Evolutionary conservation across 2,113 vertebrate species (phyloP), one percentile per base, ranked within the genome.

Genomic region (Chloebia gouldiae): DNA sequence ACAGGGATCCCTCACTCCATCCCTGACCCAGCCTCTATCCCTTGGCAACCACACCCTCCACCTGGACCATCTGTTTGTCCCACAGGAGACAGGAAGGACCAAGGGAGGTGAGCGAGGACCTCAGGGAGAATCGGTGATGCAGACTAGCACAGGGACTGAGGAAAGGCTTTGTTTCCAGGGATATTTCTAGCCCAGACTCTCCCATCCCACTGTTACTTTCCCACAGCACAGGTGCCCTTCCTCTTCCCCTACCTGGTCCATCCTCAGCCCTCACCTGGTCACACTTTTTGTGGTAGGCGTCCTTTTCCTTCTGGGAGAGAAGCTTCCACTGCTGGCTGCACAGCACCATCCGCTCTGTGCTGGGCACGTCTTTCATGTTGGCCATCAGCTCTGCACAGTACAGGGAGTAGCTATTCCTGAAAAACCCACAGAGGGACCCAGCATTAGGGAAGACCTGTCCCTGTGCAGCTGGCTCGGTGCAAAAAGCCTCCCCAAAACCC

Each of bases 331-430:
- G 98, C 96, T 99, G 99, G 93, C 99, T 99, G 88, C 99, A 99
- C 92, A 99, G 98, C 95, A 99, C 98, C 99, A 99, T 99, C 84
- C 99, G 99, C 94, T 99, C 99, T 0, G 99, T 99, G 98, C 99
- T 99, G 85, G 99, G 99, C 65, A 99, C 99, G 0, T 99, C 99
- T 97, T 99, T 99, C 99, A 99, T 99, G 97, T 98, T 99, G 73
- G 99, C 99, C 99, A 99, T 99, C 90, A 99, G 97, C 98, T 99
- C 99, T 11, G 99, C 99, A 7, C 99, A 99, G 97, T 99, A 99
- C 98, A 99, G 98, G 0, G 99, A 99, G 97, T 99, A 99, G 93
- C 99, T 99, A 11, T 99, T 99, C 92, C 99, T 99, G 87, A 75
- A 64, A 72, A 66, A 63, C 18, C 80, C 8, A 76, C 2, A 1